Evolutionary conservation across 2,113 vertebrate genomes (phyloP).

Genomic region (Macroglossus sobrinus): DNA sequence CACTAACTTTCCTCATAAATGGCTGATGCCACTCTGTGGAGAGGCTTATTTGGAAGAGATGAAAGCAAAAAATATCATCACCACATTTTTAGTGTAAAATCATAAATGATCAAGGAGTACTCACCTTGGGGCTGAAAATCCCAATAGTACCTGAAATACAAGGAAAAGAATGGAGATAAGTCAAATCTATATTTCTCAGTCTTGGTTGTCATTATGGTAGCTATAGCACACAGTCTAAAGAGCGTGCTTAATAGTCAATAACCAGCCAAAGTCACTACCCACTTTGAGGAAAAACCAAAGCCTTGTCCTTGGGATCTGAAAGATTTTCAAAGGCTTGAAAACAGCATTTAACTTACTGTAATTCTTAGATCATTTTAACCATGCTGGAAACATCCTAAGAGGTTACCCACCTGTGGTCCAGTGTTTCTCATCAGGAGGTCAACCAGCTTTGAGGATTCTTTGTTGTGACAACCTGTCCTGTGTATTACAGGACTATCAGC

Average conservation of each 20-base stretch:
- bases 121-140: slow-evolving; percentile 80
- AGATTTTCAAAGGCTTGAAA: not conserved
- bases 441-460: not conserved
- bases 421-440: not conserved
- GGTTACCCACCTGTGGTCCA: not conserved
- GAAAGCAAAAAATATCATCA: not conserved
- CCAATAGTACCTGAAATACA: slow-evolving; percentile 81
- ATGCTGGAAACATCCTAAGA: not conserved
- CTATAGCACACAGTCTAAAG: not conserved
- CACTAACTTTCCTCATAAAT: slow-evolving; percentile 35
- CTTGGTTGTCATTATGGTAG: not conserved
- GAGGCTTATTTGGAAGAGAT: not conserved
- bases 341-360: not conserved
- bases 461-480: not conserved
- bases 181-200: not conserved
- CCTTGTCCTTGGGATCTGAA: not conserved
- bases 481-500: not conserved
- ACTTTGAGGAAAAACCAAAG: slow-evolving; percentile 16
- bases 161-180: not conserved
- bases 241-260: not conserved
- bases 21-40: not conserved
- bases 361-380: not conserved
- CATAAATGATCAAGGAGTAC: not conserved
- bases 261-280: not conserved
- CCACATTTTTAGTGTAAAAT: not conserved